Evolutionary conservation across 2,888 invertebrate genomes (phyloP).

Genomic region (Rhabditoides inermis): DNA sequence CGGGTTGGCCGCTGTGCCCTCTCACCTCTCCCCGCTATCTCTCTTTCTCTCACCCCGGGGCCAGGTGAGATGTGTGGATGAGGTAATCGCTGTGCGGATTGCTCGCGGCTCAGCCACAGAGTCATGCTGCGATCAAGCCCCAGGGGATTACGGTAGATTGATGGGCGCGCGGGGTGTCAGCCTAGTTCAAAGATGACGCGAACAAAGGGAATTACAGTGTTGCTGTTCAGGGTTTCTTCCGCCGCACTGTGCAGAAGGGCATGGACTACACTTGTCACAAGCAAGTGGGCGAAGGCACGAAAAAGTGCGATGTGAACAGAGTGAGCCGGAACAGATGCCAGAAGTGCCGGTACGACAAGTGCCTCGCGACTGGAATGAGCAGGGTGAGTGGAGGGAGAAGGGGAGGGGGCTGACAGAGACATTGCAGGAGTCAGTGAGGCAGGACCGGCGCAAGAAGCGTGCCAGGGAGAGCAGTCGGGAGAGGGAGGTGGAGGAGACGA

Average conservation of each 20-base stretch:
- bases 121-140: no score
- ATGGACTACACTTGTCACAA: conserved; percentile 31
- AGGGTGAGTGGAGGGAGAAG: conserved; percentile 7
- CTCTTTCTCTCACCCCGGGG: no score
- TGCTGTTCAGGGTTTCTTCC: conserved; percentile 38
- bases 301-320: conserved; percentile 20
- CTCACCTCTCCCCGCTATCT: no score
- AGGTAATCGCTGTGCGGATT: no score
- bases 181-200: no score
- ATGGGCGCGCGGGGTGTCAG: no score
- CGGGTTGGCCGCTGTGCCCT: neutral
- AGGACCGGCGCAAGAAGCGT: conserved; percentile 15
- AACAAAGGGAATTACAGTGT: neutral
- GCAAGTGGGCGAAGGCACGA: conserved; percentile 6
- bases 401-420: neutral
- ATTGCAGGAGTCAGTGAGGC: conserved; percentile 20
- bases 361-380: conserved; percentile 29
- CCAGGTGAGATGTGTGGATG: no score
- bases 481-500: conserved; percentile 6
- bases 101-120: no score
- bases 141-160: no score
- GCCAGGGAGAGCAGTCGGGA: conserved; percentile 5
- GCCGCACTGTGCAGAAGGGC: conserved; percentile 34
- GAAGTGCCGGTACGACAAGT: conserved; percentile 37
- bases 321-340: conserved; percentile 39